These are phyloP conservation scores for Tachuris rubrigastra DNA, from an alignment of 2,113 vertebrate genomes.

Conservation along the genomic window DNA sequence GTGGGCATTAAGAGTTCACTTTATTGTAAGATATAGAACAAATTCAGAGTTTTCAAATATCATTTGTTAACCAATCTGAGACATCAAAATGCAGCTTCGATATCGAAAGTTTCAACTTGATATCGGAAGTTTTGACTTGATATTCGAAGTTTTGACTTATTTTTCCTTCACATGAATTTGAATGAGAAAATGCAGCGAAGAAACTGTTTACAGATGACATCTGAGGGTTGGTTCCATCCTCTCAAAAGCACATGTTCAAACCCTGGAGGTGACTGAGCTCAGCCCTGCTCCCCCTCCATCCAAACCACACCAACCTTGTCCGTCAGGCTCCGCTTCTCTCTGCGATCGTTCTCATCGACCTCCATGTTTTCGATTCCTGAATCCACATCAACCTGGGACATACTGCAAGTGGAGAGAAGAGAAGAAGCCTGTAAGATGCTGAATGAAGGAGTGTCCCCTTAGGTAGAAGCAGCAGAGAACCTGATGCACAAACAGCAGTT, in stretches of 20 bases:
- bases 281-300: background rate
- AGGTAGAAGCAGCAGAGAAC: background rate
- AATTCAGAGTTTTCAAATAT: background rate
- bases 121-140: background rate
- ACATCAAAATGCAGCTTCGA: background rate
- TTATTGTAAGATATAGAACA: background rate
- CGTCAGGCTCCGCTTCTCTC: slow-evolving; percentile 91
- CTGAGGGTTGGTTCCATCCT: background rate
- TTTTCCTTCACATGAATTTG: background rate
- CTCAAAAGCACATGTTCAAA: rapidly evolving
- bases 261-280: background rate
- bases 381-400: slow-evolving; percentile 99
- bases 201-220: background rate
- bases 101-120: background rate
- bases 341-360: slow-evolving; percentile 94
- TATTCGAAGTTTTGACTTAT: background rate
- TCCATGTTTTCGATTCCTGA: slow-evolving; percentile 99
- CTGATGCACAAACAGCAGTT: background rate
- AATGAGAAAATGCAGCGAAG: background rate
- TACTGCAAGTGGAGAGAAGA: slow-evolving; percentile 75
- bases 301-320: slow-evolving; percentile 84
- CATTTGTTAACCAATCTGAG: background rate
- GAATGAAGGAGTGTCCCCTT: background rate
- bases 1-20: background rate
- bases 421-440: background rate